Percentiles rank a stretch among this genome's conserved stretches.
phyloP scores from a whole-genome alignment of 2,113 vertebrate genomes.

The Pionites leucogaster region DNA sequence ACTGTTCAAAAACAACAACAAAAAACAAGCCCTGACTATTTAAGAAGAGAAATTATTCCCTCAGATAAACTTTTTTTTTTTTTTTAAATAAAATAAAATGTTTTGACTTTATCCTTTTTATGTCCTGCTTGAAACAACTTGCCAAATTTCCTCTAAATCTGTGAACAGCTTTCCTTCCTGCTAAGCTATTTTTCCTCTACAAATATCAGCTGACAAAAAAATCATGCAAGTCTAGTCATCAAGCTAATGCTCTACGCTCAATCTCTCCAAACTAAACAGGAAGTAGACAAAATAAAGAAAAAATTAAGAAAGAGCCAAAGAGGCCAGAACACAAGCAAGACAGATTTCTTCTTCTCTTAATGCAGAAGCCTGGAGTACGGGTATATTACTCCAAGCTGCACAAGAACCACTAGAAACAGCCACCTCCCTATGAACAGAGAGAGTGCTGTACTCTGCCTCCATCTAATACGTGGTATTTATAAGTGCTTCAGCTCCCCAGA shows the following conservation, averaged over 20 bases:
- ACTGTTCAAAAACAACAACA: neutral
- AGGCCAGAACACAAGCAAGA: neutral
- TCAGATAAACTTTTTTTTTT: neutral
- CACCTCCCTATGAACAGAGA: conserved; percentile 10
- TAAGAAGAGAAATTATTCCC: neutral
- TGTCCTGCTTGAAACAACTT: conserved; percentile 25
- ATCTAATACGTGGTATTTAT: conserved; percentile 60
- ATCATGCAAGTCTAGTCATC: conserved; percentile 21
- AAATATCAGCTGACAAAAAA: conserved; percentile 60
- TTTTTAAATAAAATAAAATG: neutral
- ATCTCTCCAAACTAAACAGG: neutral
- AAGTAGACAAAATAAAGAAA: conserved; percentile 12
- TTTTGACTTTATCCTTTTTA: conserved; percentile 8
- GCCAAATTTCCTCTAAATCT: conserved; percentile 37
- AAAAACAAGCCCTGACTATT: neutral
- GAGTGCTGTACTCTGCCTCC: conserved; percentile 22
- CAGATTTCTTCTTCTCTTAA: neutral
- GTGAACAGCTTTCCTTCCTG: conserved; percentile 20
- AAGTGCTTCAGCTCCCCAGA: conserved; percentile 60
- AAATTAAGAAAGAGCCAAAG: neutral
- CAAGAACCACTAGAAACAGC: conserved; percentile 36
- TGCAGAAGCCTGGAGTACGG: neutral
- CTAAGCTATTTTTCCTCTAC: conserved; percentile 40
- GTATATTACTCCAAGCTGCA: neutral
- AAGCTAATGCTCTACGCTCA: neutral